phyloP scores from a whole-genome alignment of 2,888 invertebrate species.

The Pristionchus arcanus region DNA sequence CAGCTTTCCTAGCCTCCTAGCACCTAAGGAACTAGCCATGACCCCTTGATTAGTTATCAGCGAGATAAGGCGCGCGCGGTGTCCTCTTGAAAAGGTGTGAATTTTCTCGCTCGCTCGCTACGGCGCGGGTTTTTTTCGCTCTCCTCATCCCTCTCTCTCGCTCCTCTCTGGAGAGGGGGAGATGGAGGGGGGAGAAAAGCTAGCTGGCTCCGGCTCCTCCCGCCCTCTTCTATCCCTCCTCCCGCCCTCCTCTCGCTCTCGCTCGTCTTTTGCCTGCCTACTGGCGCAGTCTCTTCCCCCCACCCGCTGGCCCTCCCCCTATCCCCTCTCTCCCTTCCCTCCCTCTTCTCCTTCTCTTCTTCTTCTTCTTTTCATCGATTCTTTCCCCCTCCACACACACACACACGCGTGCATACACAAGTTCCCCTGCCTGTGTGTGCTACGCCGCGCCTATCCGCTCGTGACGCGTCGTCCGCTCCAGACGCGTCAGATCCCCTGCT shows the following conservation, averaged over 20 bases:
- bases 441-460: background rate
- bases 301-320: background rate
- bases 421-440: background rate
- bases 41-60: background rate
- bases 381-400: conserved; percentile 18
- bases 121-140: background rate
- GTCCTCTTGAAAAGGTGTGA: conserved; percentile 43
- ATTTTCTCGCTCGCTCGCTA: background rate
- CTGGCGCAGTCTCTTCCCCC: background rate
- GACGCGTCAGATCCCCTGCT: background rate
- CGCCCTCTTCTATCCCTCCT: background rate
- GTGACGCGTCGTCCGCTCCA: background rate
- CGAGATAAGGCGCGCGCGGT: background rate
- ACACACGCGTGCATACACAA: conserved; percentile 17
- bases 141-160: background rate
- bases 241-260: background rate
- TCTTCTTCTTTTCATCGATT: background rate
- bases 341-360: background rate
- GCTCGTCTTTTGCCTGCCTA: background rate
- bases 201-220: background rate
- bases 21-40: background rate
- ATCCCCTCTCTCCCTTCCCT: background rate
- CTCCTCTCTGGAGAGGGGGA: conserved; percentile 23
- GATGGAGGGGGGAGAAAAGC: background rate
- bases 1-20: background rate